phyloP scores from a whole-genome alignment of 2,113 vertebrate species.

The Bujurquina vittata region DNA sequence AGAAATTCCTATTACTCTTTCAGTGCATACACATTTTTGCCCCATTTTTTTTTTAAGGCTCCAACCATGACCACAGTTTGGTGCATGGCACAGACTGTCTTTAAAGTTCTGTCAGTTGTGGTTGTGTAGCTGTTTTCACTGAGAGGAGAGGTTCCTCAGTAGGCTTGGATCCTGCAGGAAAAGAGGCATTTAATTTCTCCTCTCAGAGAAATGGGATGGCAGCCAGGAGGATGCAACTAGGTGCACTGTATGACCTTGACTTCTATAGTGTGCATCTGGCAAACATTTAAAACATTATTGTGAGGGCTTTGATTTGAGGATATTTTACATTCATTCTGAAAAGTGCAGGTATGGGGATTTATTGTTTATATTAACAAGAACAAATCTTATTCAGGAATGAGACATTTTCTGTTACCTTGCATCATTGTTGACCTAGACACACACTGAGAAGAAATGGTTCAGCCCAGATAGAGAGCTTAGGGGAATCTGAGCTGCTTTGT shows the following conservation, averaged over 20 bases:
- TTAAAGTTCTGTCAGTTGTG: conserved; percentile 32
- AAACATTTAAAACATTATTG: not conserved
- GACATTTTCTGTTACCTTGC: not conserved
- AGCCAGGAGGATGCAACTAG: conserved; percentile 37
- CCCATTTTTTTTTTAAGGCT: conserved; percentile 3
- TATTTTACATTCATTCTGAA: not conserved
- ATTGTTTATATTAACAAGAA: not conserved
- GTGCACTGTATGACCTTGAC: conserved; percentile 54
- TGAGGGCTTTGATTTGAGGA: not conserved
- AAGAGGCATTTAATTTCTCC: conserved; percentile 33
- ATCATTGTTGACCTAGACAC: conserved; percentile 19
- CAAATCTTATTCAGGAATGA: not conserved
- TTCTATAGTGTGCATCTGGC: conserved; percentile 9
- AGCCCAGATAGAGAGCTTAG: conserved; percentile 3
- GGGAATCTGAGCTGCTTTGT: conserved; percentile 11
- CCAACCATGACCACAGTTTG: conserved; percentile 9
- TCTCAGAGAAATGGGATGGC: conserved; percentile 27
- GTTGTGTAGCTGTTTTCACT: conserved; percentile 38
- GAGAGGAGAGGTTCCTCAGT: conserved; percentile 24
- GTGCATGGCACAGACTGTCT: conserved; percentile 19
- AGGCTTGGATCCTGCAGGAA: conserved; percentile 33
- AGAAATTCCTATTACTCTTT: conserved; percentile 1
- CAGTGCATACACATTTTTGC: not conserved
- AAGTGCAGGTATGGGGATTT: not conserved
- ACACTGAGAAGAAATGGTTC: conserved; percentile 2